Percentiles rank a stretch among this genome's conserved stretches.
Conservation (phyloP, 2,113 vertebrate genomes). For the Prietella phreatophila region DNA sequence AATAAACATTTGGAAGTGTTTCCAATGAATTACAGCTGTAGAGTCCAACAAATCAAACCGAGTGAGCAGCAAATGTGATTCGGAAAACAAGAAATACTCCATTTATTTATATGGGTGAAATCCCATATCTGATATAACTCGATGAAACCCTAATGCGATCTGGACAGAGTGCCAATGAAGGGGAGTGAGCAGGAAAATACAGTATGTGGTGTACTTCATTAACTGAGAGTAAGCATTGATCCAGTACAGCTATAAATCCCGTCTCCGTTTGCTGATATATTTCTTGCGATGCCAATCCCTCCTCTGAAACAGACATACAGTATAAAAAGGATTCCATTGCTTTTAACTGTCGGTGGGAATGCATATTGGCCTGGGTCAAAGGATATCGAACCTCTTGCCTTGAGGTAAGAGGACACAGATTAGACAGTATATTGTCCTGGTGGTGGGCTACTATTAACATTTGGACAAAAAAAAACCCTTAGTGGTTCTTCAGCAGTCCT, state of each 20-base stretch:
- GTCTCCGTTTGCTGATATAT: conserved; percentile 35
- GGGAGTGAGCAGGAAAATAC: conserved; percentile 2
- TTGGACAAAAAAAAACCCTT: not conserved
- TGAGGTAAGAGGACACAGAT: not conserved
- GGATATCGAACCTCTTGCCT: not conserved
- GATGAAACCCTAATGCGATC: conserved; percentile 42
- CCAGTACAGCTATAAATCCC: conserved; percentile 60
- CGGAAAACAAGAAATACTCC: not conserved
- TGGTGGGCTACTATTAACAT: not conserved
- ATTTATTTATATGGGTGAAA: not conserved
- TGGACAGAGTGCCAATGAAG: conserved; percentile 36
- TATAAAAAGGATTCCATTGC: not conserved
- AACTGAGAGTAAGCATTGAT: conserved; percentile 25
- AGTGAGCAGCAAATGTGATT: not conserved
- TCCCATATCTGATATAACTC: not conserved
- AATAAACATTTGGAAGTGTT: conserved; percentile 55
- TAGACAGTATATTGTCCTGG: not conserved
- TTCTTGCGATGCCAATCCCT: not conserved
- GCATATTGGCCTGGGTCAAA: not conserved
- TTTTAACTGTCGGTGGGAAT: not conserved
- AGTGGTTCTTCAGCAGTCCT: not conserved
- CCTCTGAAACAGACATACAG: not conserved
- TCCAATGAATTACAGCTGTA: conserved; percentile 60
- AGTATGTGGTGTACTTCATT: not conserved
- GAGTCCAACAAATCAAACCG: conserved; percentile 61